Conservation (phyloP, 2,113 vertebrate genomes). For the Haemorhous mexicanus region DNA sequence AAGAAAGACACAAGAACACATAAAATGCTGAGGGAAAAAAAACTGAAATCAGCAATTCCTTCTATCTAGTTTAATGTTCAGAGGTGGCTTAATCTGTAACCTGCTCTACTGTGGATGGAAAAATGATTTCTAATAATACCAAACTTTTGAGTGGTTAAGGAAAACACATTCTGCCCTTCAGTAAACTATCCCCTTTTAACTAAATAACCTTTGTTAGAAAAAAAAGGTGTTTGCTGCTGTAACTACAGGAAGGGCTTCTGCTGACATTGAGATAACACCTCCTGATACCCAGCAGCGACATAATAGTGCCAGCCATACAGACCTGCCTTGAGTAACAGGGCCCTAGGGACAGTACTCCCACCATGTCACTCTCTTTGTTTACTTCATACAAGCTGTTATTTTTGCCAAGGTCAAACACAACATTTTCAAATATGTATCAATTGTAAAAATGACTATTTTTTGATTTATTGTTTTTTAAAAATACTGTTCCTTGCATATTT, state of each 20-base stretch:
- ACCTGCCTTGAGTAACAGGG: neutral
- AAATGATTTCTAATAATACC: neutral
- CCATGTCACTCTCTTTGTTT: neutral
- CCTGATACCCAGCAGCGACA: neutral
- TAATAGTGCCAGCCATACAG: neutral
- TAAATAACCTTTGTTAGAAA: neutral
- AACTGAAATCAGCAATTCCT: neutral
- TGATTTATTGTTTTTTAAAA: neutral
- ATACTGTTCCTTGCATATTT: neutral
- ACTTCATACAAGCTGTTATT: neutral
- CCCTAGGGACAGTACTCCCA: neutral
- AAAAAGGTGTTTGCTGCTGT: neutral
- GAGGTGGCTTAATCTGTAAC: neutral
- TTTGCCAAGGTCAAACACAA: conserved; percentile 7
- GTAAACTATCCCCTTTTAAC: neutral
- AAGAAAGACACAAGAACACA: neutral
- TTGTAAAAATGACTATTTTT: neutral
- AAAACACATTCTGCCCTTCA: neutral
- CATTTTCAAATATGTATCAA: neutral
- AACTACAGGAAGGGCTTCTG: neutral
- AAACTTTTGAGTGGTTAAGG: neutral
- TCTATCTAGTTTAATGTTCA: neutral
- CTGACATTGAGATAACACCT: neutral
- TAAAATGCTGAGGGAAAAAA: neutral
- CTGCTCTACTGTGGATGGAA: neutral